Percentiles rank a stretch among this genome's conserved stretches.
phyloP scores from a whole-genome alignment of 2,797 vertebrate species.

The Oreochromis grahami region DNA sequence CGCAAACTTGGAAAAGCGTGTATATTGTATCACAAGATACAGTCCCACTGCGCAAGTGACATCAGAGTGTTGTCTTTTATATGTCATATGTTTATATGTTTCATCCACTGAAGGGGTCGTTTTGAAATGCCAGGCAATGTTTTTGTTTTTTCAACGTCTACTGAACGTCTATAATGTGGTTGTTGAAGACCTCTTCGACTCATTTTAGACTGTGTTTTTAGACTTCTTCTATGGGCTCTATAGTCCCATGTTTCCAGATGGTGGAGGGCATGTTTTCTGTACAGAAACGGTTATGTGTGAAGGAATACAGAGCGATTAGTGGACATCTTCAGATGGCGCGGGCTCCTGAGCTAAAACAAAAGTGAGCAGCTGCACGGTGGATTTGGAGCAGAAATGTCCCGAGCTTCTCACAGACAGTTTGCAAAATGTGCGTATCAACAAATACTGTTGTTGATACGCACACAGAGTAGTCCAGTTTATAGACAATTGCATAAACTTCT shows the following conservation, averaged over 20 bases:
- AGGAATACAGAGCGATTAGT: neutral
- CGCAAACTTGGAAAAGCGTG: neutral
- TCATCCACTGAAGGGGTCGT: neutral
- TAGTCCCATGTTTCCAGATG: neutral
- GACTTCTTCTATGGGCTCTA: neutral
- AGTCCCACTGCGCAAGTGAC: neutral
- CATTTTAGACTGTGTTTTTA: neutral
- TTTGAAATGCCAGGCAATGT: neutral
- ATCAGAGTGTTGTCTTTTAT: neutral
- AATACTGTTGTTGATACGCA: neutral
- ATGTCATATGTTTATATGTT: neutral
- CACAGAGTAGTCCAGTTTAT: neutral
- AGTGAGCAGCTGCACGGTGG: neutral
- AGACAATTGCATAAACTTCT: neutral
- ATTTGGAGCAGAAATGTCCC: neutral
- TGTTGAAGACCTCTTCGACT: neutral
- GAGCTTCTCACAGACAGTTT: neutral
- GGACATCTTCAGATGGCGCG: neutral
- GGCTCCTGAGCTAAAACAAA: neutral
- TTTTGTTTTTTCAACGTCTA: neutral
- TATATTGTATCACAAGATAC: neutral
- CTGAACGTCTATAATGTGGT: neutral
- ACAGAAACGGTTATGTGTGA: neutral
- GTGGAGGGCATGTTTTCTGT: neutral
- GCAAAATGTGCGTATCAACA: neutral